A percentile compares a stretch with the other conserved stretches of the same genome.
Conservation (phyloP, 2,888 invertebrate species). For the Thera obeliscata region DNA sequence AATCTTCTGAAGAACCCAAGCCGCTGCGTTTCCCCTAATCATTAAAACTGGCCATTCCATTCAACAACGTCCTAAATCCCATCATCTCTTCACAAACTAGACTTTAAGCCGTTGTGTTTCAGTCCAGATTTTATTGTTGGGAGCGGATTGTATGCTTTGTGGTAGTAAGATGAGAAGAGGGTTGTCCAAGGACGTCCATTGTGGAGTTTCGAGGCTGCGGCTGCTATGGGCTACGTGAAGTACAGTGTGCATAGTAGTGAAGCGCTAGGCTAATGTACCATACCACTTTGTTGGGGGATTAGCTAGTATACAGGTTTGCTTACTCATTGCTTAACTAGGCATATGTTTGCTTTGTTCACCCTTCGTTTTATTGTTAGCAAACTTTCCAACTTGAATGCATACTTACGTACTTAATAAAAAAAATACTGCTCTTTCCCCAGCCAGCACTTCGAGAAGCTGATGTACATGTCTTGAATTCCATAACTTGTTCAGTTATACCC, state of each 20-base stretch:
- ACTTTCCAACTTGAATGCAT: constrained; percentile 8
- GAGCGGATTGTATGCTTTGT: constrained; percentile 35
- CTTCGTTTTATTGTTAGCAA: constrained; percentile 14
- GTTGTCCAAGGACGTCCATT: constrained; percentile 77
- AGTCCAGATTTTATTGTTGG: constrained; percentile 43
- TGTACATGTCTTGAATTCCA: background rate
- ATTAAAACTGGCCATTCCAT: constrained; percentile 47
- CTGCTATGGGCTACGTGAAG: constrained; percentile 36
- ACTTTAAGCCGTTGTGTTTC: constrained; percentile 40
- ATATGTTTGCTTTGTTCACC: constrained; percentile 23
- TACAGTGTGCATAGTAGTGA: constrained; percentile 18
- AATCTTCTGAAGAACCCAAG: constrained; percentile 50
- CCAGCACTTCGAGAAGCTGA: background rate
- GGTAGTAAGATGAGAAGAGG: constrained; percentile 60
- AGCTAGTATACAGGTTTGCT: constrained; percentile 31
- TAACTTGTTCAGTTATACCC: too few species aligned
- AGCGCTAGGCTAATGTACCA: constrained; percentile 6
- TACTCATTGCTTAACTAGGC: constrained; percentile 21
- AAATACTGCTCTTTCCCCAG: background rate
- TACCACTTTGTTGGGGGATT: constrained; percentile 28
- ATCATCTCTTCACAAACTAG: constrained; percentile 30
- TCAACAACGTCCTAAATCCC: constrained; percentile 29
- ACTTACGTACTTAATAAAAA: background rate
- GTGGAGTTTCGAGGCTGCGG: constrained; percentile 63
- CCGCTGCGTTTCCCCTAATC: constrained; percentile 55